phyloP scores from a whole-genome alignment of 2,797 vertebrate genomes.

The Neosilurus mollespiculum region DNA sequence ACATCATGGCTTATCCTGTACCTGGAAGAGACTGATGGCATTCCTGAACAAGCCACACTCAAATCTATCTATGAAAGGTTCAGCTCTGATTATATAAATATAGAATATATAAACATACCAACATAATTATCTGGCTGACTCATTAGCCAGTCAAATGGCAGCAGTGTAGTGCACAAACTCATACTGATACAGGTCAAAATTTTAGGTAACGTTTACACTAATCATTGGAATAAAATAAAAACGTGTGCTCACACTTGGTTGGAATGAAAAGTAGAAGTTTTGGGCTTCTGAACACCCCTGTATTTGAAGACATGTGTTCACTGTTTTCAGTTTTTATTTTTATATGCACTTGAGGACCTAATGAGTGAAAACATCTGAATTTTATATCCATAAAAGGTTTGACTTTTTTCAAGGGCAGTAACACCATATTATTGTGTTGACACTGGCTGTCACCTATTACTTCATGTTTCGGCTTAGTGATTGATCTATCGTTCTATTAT shows the following conservation, averaged over 20 bases:
- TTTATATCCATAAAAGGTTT: conserved; percentile 36
- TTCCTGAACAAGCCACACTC: conserved; percentile 86
- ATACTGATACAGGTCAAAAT: neutral
- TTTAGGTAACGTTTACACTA: neutral
- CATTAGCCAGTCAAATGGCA: neutral
- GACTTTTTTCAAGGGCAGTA: conserved; percentile 26
- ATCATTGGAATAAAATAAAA: neutral
- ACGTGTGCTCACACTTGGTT: neutral
- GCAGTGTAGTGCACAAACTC: neutral
- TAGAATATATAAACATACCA: neutral
- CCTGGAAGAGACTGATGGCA: conserved; percentile 88
- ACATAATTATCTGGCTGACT: neutral
- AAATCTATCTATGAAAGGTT: conserved; percentile 96
- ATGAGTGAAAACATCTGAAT: conserved; percentile 50
- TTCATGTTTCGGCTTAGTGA: conserved; percentile 23
- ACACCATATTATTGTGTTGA: conserved; percentile 45
- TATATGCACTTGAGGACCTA: conserved; percentile 33
- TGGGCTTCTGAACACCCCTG: neutral
- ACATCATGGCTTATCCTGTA: conserved; percentile 95
- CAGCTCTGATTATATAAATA: neutral
- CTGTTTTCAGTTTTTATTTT: conserved; percentile 16
- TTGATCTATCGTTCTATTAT: neutral
- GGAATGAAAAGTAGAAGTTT: neutral
- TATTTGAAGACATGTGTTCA: conserved; percentile 22
- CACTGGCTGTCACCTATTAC: conserved; percentile 31